phyloP scores from a whole-genome alignment of 92 coral and sea anemone species.

The Anthopleura xanthogrammica region DNA sequence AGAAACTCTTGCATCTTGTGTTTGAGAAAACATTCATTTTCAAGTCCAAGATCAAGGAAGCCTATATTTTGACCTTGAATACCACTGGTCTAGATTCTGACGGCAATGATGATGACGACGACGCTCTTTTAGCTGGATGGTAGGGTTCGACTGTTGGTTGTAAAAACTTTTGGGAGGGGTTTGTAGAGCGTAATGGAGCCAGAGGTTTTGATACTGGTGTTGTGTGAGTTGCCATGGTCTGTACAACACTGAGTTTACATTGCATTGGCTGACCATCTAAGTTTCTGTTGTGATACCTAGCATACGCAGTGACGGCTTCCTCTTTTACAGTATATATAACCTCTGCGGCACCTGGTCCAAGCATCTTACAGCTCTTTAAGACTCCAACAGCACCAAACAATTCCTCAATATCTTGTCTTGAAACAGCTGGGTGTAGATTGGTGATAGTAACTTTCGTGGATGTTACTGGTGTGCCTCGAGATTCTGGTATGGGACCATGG shows the following conservation, averaged over 20 bases:
- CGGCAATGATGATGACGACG: neutral
- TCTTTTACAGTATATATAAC: slow-evolving; percentile 70
- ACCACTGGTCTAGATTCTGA: slow-evolving; percentile 66
- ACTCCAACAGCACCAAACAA: slow-evolving; percentile 80
- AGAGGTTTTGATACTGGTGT: slow-evolving; percentile 30
- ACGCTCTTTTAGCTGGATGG: slow-evolving; percentile 13
- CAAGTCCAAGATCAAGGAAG: neutral
- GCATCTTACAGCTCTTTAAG: slow-evolving; percentile 74
- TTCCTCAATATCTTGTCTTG: slow-evolving; percentile 78
- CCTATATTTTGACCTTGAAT: slow-evolving; percentile 77
- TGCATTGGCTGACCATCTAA: slow-evolving; percentile 94
- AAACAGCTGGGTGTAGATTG: slow-evolving; percentile 74
- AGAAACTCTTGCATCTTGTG: neutral
- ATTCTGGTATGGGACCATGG: slow-evolving; percentile 27
- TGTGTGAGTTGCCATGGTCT: slow-evolving; percentile 27
- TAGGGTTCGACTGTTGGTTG: slow-evolving; percentile 28
- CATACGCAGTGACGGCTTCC: slow-evolving; percentile 68
- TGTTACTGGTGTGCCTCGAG: slow-evolving; percentile 27
- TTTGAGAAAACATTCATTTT: too few relatives aligned
- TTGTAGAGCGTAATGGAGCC: slow-evolving; percentile 59
- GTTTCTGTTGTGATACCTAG: slow-evolving; percentile 77
- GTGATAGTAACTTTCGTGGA: slow-evolving; percentile 71
- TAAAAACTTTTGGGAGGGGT: slow-evolving; percentile 27
- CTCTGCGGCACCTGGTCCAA: slow-evolving; percentile 76
- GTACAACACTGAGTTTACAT: slow-evolving; percentile 72